Conservation (phyloP, 2,888 invertebrate species). For the Brachynemurus nebulosus region DNA sequence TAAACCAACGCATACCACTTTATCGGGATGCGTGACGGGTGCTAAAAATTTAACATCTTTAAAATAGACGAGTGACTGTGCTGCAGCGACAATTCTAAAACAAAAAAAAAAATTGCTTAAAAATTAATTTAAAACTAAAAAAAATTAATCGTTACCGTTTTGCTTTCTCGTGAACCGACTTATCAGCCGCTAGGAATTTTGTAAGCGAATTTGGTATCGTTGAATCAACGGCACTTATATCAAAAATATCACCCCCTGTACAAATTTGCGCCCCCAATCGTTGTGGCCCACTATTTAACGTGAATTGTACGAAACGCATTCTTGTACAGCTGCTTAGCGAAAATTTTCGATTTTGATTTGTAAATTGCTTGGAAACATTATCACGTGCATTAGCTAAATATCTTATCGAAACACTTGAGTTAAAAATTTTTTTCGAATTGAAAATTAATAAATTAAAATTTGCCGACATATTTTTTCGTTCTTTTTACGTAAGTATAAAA, state of each 20-base stretch:
- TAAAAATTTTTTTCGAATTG: slow-evolving; percentile 1
- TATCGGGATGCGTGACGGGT: slow-evolving; percentile 67
- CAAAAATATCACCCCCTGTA: slow-evolving; percentile 51
- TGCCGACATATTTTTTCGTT: not conserved
- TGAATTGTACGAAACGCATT: slow-evolving; percentile 63
- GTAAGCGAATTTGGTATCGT: slow-evolving; percentile 40
- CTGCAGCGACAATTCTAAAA: slow-evolving; percentile 38
- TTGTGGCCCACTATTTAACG: slow-evolving; percentile 39
- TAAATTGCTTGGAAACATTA: too few species aligned
- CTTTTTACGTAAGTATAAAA: too few species aligned
- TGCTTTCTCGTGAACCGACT: slow-evolving; percentile 35
- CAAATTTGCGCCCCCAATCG: slow-evolving; percentile 45
- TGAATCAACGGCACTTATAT: slow-evolving; percentile 41
- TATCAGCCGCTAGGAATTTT: slow-evolving; percentile 37
- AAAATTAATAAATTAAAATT: not conserved
- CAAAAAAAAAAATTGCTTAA: not conserved
- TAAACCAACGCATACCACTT: slow-evolving; percentile 71
- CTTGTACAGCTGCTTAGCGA: slow-evolving; percentile 25
- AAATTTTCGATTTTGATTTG: slow-evolving; percentile 16
- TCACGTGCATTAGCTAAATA: not conserved
- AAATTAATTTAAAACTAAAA: not conserved
- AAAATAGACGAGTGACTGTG: slow-evolving; percentile 37
- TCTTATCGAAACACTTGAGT: not conserved
- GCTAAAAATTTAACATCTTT: slow-evolving; percentile 47
- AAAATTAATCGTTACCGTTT: slow-evolving; percentile 33